Evolutionary conservation across 1,140 invertebrate genomes (phyloP).

Genomic region (Bacillus rossius): DNA sequence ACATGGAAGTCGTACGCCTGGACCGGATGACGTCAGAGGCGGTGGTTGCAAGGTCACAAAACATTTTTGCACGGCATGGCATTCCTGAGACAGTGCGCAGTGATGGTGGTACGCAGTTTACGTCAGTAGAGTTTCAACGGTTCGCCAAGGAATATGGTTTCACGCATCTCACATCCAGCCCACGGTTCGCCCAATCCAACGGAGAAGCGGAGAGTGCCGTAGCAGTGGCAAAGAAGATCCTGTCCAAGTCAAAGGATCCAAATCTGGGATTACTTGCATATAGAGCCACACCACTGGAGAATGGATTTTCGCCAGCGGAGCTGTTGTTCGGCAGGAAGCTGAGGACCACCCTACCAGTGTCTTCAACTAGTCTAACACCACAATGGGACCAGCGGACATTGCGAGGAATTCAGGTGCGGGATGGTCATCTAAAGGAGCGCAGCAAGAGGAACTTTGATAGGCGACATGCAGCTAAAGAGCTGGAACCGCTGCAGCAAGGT

Average conservation of each 20-base stretch:
- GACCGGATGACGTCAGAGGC: background rate
- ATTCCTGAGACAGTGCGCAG: background rate
- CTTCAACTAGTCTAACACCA: no score
- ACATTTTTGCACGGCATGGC: background rate
- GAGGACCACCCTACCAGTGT: background rate
- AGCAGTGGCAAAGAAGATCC: background rate
- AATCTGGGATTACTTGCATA: background rate
- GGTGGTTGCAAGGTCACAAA: background rate
- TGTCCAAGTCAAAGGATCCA: constrained; percentile 1
- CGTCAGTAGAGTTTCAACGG: background rate
- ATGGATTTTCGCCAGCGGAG: background rate
- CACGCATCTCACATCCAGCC: background rate
- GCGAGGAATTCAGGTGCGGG: no score
- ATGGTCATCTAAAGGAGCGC: no score
- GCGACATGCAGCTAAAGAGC: no score
- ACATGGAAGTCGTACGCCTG: background rate
- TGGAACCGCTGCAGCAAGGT: no score
- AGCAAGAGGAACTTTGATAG: no score
- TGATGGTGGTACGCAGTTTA: constrained; percentile 4
- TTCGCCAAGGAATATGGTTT: no score
- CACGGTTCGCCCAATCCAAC: background rate
- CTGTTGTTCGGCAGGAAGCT: background rate
- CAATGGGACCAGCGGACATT: no score
- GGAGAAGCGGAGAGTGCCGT: constrained; percentile 1
- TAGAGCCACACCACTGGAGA: background rate